Base-by-base conservation (phyloP, 2,113 vertebrate genomes). In the Colius striatus region DNA sequence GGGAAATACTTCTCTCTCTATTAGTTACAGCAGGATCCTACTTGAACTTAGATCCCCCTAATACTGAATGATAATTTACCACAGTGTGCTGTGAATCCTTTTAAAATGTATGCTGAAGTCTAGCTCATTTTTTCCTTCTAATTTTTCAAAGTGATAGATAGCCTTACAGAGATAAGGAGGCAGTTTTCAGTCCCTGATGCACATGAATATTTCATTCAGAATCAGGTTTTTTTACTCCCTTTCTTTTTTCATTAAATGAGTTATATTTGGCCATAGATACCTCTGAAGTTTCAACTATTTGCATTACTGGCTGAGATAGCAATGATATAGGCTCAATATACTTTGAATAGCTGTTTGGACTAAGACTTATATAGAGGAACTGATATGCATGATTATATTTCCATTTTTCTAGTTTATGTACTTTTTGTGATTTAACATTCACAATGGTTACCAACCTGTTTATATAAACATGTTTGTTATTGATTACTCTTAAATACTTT, bases 241-340 rank as follows among this genome's bases (percentile, higher is more conserved):
- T 85, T 90, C 14, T 57, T 34, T 77, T 75, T 94, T 81, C 51
- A 63, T 67, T 67, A 82, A 76, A 67, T 77, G 34, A 81, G 16
- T 77, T 89, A 9, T 80, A 89, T 74, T 94, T 93, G 90, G 72
- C 60, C 34, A 63, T 30, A 67, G 47, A 67, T 34, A 65, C 6
- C 26, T 73, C 57, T 48, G 61, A 84, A 89, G 61, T 89, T 94
- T 95, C 68, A 89, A 21, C 61, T 81, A 26, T 81, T 48, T 92
- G 30, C 38, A 63, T 82, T 63, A 72, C 45, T 30, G 16, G 36
- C 61, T 89, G 68, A 84, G 87, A 81, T 9, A 67, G 18, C 75
- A 94, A 81, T 71, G 78, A 55, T 60, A 75, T 50, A 75, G 87
- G 84, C 12, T 60, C 57, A 63, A 5, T 71, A 53, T 53, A 55